Evolutionary conservation across 1,140 invertebrate genomes (phyloP), one percentile per base, ranked within the genome.

Genomic region (Parasteatoda tepidariorum): DNA sequence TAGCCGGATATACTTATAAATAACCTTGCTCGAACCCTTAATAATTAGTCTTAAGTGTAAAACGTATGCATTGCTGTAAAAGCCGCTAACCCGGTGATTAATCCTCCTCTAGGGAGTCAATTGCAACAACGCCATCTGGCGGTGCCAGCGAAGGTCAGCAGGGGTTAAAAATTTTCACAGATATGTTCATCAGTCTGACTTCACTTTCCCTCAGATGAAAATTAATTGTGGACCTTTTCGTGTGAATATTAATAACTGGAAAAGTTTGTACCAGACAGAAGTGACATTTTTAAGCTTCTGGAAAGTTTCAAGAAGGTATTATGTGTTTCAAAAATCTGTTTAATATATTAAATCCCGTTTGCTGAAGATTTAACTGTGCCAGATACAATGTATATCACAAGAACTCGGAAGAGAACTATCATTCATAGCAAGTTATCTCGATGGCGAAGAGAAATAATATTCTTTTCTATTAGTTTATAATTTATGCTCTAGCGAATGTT

Each of bases 111-210:
- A 22, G 38, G 18, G 57, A 59, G 57, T 59, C 57, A 59, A 59
- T 59, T 59, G 57, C 57, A 59, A 26, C 13, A 59, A 22, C 57
- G 57, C 57, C 57, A 59, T 59, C 57, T 59, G 57, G 57, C 18
- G n/a, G 24, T 59, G 57, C 57, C 57, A 59, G 57, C 38, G n/a
- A 22, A 26, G 57, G 57, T 59, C 57, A 26, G 57, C 18, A 7
- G 24, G 57, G 57, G 57, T 59, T 59, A 59, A 59, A 59, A 59
- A 59, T 59, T n/a, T 59, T 59, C 57, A 59, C 57, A 59, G 57
- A 59, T 24, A 48, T 59, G 24, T 59, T 59, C 57, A 59, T 59
- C 57, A 13, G 9, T 48, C 38, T 48, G 1, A 13, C 38, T 41
- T 13, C 5, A 57, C 22, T 5, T 57, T 2, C n/a, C 18, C 57